A percentile compares a stretch with the other conserved stretches of the same genome.
Conservation (phyloP, 2,113 vertebrate genomes). For the Coptodon bakossiorum region DNA sequence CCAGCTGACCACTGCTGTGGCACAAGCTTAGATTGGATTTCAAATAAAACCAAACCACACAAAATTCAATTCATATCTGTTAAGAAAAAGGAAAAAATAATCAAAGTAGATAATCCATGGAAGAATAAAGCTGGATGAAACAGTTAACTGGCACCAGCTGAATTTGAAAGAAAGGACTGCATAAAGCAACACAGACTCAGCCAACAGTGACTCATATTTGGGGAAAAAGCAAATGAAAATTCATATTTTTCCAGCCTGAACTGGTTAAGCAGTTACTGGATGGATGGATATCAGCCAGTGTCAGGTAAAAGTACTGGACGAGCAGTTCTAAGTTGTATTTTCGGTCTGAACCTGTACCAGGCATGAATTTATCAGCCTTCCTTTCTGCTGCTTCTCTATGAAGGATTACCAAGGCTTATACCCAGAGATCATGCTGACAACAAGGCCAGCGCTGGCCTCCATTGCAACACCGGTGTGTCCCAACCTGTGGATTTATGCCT, state of each 20-base stretch:
- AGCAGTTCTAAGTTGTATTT: background rate
- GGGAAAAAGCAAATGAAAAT: background rate
- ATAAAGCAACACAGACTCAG: background rate
- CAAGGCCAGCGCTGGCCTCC: background rate
- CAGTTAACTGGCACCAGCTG: background rate
- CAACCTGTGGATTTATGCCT: slow-evolving; percentile 33
- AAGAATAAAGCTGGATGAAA: background rate
- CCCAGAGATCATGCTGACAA: slow-evolving; percentile 14
- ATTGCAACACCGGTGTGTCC: background rate
- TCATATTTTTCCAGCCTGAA: background rate
- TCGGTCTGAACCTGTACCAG: background rate
- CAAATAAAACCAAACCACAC: accelerated
- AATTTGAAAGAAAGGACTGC: background rate
- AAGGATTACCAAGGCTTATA: slow-evolving; percentile 7
- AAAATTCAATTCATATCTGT: background rate
- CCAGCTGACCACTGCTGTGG: background rate
- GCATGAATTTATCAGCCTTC: background rate
- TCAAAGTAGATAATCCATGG: background rate
- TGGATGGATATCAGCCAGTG: background rate
- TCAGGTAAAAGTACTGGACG: background rate
- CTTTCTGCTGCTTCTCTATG: background rate
- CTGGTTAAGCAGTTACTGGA: background rate
- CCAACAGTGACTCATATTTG: background rate
- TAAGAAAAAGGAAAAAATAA: background rate
- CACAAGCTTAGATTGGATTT: background rate